Base-by-base conservation (phyloP, 2,888 invertebrate genomes). In the Polydrusus cervinus region DNA sequence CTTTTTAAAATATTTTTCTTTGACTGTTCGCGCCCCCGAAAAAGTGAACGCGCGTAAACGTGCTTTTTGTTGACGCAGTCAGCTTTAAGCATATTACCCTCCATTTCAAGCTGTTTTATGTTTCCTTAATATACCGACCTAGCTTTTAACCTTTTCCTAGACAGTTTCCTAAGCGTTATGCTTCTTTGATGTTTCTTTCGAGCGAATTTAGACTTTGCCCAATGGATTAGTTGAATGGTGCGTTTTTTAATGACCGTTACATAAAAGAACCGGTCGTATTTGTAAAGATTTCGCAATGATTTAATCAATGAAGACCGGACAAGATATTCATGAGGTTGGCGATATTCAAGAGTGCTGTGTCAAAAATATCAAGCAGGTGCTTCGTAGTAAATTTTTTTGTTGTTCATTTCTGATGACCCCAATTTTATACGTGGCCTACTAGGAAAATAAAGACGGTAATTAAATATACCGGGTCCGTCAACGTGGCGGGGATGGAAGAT, bases 81-180 rank as follows among this genome's bases (percentile, higher is more conserved):
- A 60, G 38, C 57, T 60, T 60, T 60, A 18, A 60, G 38, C 57
- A 25, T 18, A 60, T 60, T 60, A 38, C 57, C 38, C 16, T 66
- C 38, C 66, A 20, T 51, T 66, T 66, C 20, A 47, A 38, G 38
- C 49, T 38, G 51, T 34, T 66, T 66, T 66, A 66, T 66, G 34
- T 66, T 66, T 66, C 53, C 66, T 38, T 38, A 38, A 66, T 66
- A 66, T 11, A 51, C 51, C 66, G 51, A 51, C 38, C 53, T 38
- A 16, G 51, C 34, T 51, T 66, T 66, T 53, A 66, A 53, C 51
- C 40, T 51, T 66, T 66, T 51, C 66, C 66, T 66, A 66, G 66
- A 51, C 53, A 66, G 38, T 66, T 66, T 66, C 51, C 66, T 34
- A 16, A 66, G 38, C 16, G 51, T 34, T 53, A 49, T 49, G 16